Conservation (phyloP, 2,797 vertebrate genomes). For the Lepus oiostolus region DNA sequence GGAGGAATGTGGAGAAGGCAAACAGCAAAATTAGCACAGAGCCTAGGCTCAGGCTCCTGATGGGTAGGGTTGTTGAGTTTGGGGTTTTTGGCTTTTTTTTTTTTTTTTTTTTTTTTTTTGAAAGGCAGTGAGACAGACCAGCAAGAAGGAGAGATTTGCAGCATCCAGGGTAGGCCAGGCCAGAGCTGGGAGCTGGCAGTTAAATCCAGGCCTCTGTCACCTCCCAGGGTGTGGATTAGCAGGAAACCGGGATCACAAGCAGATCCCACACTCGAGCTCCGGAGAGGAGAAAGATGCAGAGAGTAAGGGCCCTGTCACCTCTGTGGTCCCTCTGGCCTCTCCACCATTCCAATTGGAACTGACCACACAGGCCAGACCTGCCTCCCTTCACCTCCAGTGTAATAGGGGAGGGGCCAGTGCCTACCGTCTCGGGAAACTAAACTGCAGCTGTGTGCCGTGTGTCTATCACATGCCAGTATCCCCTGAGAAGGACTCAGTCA, state of each 20-base stretch:
- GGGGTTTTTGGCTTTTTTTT: too few relatives aligned
- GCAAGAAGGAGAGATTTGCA: too few relatives aligned
- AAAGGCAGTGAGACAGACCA: too few relatives aligned
- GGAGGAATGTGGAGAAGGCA: conserved; percentile 55
- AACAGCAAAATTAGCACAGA: not conserved
- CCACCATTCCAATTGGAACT: not conserved
- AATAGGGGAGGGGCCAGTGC: not conserved
- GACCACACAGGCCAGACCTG: not conserved
- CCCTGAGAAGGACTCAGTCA: not conserved
- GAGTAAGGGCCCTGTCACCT: conserved; percentile 13
- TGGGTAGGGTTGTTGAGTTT: conserved; percentile 58
- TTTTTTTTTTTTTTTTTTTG: too few relatives aligned
- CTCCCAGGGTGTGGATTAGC: too few relatives aligned
- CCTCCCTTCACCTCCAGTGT: not conserved
- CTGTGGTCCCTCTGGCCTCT: not conserved
- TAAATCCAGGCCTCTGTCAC: too few relatives aligned
- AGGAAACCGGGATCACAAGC: too few relatives aligned
- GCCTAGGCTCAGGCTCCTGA: not conserved
- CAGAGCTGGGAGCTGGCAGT: too few relatives aligned
- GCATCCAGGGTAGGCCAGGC: too few relatives aligned
- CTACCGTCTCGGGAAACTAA: not conserved
- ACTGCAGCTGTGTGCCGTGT: not conserved
- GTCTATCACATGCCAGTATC: not conserved
- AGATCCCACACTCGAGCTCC: too few relatives aligned
- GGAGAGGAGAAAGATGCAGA: not conserved